Conservation (phyloP, 2,113 vertebrate genomes). For the Odobenus rosmarus region DNA sequence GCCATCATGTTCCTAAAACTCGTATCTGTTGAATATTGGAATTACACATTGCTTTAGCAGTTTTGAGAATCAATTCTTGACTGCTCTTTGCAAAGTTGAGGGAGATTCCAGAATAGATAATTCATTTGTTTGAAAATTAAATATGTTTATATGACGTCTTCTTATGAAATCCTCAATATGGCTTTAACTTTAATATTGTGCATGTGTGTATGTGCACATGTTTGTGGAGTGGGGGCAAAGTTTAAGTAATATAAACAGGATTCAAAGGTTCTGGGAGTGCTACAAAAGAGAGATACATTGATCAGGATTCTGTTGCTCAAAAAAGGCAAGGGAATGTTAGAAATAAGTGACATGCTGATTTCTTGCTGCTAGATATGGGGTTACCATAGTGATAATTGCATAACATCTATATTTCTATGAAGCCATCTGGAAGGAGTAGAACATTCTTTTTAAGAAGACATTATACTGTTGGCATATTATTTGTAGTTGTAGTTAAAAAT, state of each 20-base stretch:
- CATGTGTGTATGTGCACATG: not conserved
- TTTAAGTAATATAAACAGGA: not conserved
- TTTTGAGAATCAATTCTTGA: not conserved
- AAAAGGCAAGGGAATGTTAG: constrained; percentile 41
- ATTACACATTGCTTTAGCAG: not conserved
- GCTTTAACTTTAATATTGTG: not conserved
- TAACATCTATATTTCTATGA: constrained; percentile 66
- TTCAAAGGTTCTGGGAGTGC: not conserved
- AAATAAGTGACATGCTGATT: constrained; percentile 37
- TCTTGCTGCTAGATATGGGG: constrained; percentile 59
- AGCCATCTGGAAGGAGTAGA: constrained; percentile 61
- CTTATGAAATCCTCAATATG: not conserved
- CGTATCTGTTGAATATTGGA: not conserved
- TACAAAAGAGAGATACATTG: not conserved
- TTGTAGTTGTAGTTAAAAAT: constrained; percentile 65
- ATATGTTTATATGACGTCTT: not conserved
- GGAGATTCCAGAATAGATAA: not conserved
- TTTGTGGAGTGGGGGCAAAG: not conserved
- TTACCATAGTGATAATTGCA: constrained; percentile 74
- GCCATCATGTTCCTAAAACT: not conserved
- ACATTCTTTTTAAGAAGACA: constrained; percentile 53
- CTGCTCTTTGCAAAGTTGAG: not conserved
- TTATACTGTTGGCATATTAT: constrained; percentile 53
- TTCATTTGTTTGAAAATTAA: constrained; percentile 29
- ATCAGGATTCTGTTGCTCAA: not conserved